These are phyloP conservation scores for Gobio occitaniae DNA, from an alignment of 2,797 vertebrate genomes.

Conservation along the genomic window DNA sequence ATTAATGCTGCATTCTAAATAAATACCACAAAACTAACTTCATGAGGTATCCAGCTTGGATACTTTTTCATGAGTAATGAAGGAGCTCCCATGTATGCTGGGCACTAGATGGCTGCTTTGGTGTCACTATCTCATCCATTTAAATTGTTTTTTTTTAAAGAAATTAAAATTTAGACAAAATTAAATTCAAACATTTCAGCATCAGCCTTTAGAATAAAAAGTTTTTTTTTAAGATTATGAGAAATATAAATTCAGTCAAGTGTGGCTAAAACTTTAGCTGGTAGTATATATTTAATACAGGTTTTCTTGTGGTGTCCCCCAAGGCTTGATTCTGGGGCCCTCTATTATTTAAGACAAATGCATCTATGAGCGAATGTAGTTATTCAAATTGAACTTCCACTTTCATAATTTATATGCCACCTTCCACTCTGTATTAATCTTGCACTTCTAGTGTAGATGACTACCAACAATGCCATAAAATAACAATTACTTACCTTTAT, in stretches of 20 bases:
- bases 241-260: neutral
- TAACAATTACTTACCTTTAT: constrained; percentile 85
- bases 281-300: neutral
- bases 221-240: neutral
- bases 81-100: neutral
- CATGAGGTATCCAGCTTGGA: neutral
- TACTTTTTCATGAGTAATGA: neutral
- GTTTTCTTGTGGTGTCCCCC: constrained; percentile 1
- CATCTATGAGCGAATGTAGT: neutral
- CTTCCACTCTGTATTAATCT: neutral
- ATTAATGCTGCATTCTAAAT: neutral
- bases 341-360: neutral
- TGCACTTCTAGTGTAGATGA: neutral
- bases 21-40: neutral
- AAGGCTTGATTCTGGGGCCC: neutral
- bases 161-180: neutral
- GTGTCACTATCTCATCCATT: neutral
- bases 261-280: neutral
- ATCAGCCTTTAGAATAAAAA: neutral
- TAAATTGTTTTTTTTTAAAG: neutral
- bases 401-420: neutral
- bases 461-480: neutral
- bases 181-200: neutral
- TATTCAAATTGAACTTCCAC: neutral
- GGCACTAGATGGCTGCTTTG: neutral